Conservation (phyloP, 2,797 vertebrate species). For the Anguilla anguilla region DNA sequence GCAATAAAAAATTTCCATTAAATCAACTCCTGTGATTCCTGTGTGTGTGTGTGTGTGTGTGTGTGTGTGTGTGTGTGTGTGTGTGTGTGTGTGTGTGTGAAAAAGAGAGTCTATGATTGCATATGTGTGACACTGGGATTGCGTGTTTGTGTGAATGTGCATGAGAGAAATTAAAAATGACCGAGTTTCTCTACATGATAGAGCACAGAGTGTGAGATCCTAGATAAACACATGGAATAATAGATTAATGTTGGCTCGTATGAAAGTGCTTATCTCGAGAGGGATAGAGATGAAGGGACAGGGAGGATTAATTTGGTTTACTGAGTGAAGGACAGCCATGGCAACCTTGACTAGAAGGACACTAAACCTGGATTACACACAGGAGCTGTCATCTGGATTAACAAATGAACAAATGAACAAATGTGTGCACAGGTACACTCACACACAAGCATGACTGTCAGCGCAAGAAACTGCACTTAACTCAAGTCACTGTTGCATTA, state of each 20-base stretch:
- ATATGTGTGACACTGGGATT: not conserved
- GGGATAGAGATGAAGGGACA: no score
- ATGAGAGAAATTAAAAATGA: constrained; percentile 10
- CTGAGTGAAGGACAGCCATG: constrained; percentile 55
- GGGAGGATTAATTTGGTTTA: constrained; percentile 44
- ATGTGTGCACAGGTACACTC: constrained; percentile 9
- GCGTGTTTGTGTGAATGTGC: not conserved
- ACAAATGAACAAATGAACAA: not conserved
- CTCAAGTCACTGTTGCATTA: not conserved
- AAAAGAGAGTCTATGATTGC: not conserved
- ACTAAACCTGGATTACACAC: not conserved
- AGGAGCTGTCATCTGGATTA: constrained; percentile 11
- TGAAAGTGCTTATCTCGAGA: constrained; percentile 55
- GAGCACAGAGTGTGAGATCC: constrained; percentile 36
- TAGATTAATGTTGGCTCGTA: constrained; percentile 60
- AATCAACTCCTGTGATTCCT: not conserved
- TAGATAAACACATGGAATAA: constrained; percentile 44
- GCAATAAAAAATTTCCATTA: constrained; percentile 14
- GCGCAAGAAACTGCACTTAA: not conserved
- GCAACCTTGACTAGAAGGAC: constrained; percentile 32
- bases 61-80: not conserved
- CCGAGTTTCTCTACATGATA: not conserved
- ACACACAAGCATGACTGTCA: not conserved
- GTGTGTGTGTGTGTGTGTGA: not conserved
- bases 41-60: not conserved